Evolutionary conservation across 2,797 vertebrate species (phyloP).

Genomic region (Gymnothorax reevesii): DNA sequence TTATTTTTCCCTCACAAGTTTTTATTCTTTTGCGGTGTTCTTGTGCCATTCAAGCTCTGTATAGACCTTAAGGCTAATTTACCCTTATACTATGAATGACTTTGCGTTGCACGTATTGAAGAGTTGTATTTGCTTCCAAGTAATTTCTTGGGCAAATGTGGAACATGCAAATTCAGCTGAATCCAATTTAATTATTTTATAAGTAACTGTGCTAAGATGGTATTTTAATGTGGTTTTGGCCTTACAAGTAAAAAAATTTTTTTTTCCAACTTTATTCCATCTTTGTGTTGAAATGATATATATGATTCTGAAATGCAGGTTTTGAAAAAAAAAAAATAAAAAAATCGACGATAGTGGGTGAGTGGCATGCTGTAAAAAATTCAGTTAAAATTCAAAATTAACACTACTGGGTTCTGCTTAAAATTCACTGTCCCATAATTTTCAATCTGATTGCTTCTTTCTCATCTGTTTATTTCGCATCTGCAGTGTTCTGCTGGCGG

Average conservation of each 20-base stretch:
- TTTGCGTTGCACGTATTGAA: slow-evolving; percentile 78
- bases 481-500: background rate
- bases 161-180: slow-evolving; percentile 77
- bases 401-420: background rate
- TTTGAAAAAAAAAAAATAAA: background rate
- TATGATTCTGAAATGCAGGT: background rate
- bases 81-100: slow-evolving; percentile 69
- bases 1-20: slow-evolving; percentile 43
- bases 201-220: slow-evolving; percentile 56
- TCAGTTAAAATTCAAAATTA: background rate
- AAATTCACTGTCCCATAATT: background rate
- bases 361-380: background rate
- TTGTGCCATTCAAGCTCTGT: slow-evolving; percentile 59
- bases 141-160: slow-evolving; percentile 77
- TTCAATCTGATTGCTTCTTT: background rate
- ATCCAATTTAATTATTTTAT: slow-evolving; percentile 66
- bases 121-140: slow-evolving; percentile 80
- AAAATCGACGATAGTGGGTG: background rate
- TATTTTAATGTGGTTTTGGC: slow-evolving; percentile 58
- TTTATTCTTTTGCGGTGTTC: slow-evolving; percentile 44
- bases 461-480: background rate
- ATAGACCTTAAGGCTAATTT: slow-evolving; percentile 65
- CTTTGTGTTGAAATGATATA: background rate
- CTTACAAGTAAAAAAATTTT: slow-evolving; percentile 44
- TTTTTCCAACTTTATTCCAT: slow-evolving; percentile 39